phyloP scores from a whole-genome alignment of 2,113 vertebrate genomes.

The Ictalurus punctatus region DNA sequence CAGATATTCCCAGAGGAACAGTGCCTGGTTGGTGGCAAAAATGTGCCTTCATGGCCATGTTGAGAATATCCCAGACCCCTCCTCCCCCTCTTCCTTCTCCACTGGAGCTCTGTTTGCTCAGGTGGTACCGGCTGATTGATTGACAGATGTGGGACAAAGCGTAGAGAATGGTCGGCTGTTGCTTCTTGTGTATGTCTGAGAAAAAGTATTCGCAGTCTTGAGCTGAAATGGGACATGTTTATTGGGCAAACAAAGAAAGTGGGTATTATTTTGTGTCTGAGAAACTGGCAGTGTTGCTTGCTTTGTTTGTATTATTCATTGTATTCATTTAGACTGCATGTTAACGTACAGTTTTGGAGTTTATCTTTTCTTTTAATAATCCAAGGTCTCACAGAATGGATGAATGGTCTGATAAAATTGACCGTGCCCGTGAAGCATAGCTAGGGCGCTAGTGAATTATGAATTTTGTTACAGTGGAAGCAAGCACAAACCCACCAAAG shows the following conservation, averaged over 20 bases:
- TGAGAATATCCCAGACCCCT: constrained; percentile 33
- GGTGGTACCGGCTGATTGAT: constrained; percentile 68
- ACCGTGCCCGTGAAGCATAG: neutral
- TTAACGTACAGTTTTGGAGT: neutral
- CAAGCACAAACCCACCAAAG: neutral
- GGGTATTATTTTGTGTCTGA: neutral
- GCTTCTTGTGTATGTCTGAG: constrained; percentile 67
- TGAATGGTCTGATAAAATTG: neutral
- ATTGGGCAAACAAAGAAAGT: neutral
- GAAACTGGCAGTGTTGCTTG: neutral
- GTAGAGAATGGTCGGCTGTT: constrained; percentile 56
- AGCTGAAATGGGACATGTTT: constrained; percentile 2
- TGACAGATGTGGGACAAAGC: constrained; percentile 66
- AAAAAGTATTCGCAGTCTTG: constrained; percentile 17
- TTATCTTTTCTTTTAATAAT: neutral
- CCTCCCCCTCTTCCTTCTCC: constrained; percentile 9
- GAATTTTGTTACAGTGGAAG: neutral
- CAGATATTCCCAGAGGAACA: neutral
- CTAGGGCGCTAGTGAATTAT: neutral
- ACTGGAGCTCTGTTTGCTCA: constrained; percentile 69
- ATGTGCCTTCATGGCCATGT: constrained; percentile 13
- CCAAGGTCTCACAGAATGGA: neutral
- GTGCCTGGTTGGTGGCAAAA: neutral
- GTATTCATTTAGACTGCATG: too few species aligned
- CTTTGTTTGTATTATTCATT: neutral